phyloP scores from a whole-genome alignment of 2,888 invertebrate genomes.

The Drosophila monieri region DNA sequence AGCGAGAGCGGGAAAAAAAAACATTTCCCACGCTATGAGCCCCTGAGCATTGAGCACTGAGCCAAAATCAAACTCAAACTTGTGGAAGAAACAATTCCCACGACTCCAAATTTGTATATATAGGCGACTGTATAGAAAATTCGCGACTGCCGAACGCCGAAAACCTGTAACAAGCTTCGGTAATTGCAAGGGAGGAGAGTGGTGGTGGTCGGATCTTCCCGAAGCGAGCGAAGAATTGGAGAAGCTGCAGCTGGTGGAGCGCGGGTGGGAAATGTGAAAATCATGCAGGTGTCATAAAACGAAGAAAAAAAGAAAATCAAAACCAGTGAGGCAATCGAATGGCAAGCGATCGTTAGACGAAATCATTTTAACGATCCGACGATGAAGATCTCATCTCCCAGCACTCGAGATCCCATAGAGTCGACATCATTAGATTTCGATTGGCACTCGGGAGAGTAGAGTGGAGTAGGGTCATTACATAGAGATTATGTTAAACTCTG shows the following conservation, averaged over 20 bases:
- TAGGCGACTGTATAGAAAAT: conserved; percentile 48
- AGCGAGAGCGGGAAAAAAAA: conserved; percentile 41
- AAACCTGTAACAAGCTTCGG: conserved; percentile 72
- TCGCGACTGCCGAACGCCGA: conserved; percentile 38
- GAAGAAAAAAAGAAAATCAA: conserved; percentile 17
- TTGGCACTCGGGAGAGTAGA: conserved; percentile 40
- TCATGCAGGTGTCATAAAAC: conserved; percentile 78
- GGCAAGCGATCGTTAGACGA: conserved; percentile 35
- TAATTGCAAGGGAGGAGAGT: conserved; percentile 68
- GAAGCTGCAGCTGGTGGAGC: conserved; percentile 44
- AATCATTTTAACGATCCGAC: conserved; percentile 39
- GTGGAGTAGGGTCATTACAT: conserved; percentile 22
- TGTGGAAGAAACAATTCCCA: conserved; percentile 69
- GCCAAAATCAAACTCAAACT: conserved; percentile 39
- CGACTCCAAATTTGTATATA: conserved; percentile 81
- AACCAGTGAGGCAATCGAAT: conserved; percentile 23
- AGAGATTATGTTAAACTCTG: conserved; percentile 29
- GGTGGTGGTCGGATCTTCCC: conserved; percentile 18
- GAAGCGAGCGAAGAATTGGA: conserved; percentile 23
- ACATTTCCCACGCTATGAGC: conserved; percentile 72
- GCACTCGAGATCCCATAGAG: conserved; percentile 27
- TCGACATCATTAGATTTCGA: conserved; percentile 34
- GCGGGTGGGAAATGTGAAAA: conserved; percentile 72
- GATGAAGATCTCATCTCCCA: conserved; percentile 41
- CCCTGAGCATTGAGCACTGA: background rate